A percentile compares a stretch with the other conserved stretches of the same genome.
Conservation (phyloP, 2,797 vertebrate species). For the Thalassophryne amazonica region DNA sequence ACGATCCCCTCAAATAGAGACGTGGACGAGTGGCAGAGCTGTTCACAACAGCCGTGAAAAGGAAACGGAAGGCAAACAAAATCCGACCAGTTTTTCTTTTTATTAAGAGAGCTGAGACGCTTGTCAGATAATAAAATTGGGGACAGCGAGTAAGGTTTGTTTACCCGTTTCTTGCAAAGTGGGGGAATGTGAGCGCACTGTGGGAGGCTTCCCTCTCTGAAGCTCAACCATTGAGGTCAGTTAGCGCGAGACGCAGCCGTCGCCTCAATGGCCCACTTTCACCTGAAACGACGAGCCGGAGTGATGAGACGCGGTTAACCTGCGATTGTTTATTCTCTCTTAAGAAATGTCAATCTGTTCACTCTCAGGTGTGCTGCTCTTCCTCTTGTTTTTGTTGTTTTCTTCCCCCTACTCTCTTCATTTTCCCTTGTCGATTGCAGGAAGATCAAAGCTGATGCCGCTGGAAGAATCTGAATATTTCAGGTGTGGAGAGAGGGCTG, state of each 20-base stretch:
- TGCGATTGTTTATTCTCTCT: conserved; percentile 84
- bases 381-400: conserved; percentile 80
- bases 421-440: conserved; percentile 73
- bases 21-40: not conserved
- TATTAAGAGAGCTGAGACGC: not conserved
- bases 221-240: conserved; percentile 64
- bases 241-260: conserved; percentile 41
- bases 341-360: conserved; percentile 83
- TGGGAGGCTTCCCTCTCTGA: conserved; percentile 26
- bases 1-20: conserved; percentile 37
- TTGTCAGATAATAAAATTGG: conserved; percentile 20
- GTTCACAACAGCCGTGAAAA: not conserved
- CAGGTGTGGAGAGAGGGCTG: conserved; percentile 77
- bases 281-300: conserved; percentile 56
- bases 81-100: not conserved
- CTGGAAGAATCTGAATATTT: conserved; percentile 83
- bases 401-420: conserved; percentile 59
- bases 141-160: conserved; percentile 40
- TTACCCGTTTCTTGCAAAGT: conserved; percentile 37
- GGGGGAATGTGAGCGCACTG: conserved; percentile 9
- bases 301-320: conserved; percentile 64
- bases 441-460: conserved; percentile 80
- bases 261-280: conserved; percentile 78
- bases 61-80: not conserved
- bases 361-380: conserved; percentile 82